Evolutionary conservation across 2,797 vertebrate genomes (phyloP).

Genomic region (Pseudopleuronectes americanus): DNA sequence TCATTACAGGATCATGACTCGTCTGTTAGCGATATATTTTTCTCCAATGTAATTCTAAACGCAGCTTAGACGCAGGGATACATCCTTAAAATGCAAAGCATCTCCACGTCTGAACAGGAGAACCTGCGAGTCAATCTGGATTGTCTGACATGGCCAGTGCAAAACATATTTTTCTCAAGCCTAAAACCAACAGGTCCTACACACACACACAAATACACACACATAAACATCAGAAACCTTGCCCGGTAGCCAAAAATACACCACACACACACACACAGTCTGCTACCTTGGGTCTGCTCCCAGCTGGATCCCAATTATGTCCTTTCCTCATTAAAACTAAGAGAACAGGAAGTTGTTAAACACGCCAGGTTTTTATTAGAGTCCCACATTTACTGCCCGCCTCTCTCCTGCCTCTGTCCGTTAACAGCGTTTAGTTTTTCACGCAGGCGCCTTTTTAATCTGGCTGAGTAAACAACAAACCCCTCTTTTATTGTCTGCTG

Average conservation of each 20-base stretch:
- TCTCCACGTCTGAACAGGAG: no score
- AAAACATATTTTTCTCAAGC: background rate
- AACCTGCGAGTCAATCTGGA: no score
- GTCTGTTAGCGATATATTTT: no score
- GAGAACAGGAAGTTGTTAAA: conserved; percentile 60
- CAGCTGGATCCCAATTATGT: conserved; percentile 57
- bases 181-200: background rate
- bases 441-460: conserved; percentile 61
- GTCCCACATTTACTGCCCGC: conserved; percentile 43
- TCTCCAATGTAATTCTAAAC: no score
- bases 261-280: background rate
- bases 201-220: background rate
- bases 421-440: conserved; percentile 43
- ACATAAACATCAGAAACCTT: background rate
- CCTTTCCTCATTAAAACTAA: conserved; percentile 59
- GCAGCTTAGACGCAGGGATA: no score
- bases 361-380: conserved; percentile 60
- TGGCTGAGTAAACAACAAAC: conserved; percentile 60
- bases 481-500: conserved; percentile 54
- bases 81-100: no score
- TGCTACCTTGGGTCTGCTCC: conserved; percentile 18
- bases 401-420: conserved; percentile 28
- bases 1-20: no score
- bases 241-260: background rate
- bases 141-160: no score